Conservation (phyloP, 1,140 invertebrate genomes). For the Liolophura sinensis region DNA sequence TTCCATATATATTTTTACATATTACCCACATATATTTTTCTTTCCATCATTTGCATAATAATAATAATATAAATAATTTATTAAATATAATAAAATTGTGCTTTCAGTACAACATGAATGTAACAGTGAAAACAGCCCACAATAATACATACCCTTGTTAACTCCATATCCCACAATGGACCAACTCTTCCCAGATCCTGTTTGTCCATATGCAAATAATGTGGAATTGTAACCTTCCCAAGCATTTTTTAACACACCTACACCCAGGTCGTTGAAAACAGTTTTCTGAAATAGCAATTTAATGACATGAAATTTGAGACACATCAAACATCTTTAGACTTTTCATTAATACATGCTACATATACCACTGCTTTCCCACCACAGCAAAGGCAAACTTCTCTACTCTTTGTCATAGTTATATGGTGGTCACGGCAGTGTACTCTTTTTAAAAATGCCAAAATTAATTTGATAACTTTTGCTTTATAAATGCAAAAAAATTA, state of each 20-base stretch:
- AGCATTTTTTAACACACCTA: constrained; percentile 65
- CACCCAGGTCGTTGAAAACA: constrained; percentile 66
- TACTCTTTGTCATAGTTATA: no score
- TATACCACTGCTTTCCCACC: no score
- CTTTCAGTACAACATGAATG: background rate
- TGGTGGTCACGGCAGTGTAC: no score
- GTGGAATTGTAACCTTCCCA: constrained; percentile 69
- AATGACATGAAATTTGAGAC: background rate
- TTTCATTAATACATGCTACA: background rate
- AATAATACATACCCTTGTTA: constrained; percentile 62
- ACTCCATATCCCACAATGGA: constrained; percentile 73
- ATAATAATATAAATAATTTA: background rate
- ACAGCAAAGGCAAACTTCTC: no score
- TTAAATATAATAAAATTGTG: constrained; percentile 17
- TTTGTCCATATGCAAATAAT: constrained; percentile 70
- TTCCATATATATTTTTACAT: no score
- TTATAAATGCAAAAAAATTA: no score
- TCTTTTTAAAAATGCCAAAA: no score
- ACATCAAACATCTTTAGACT: background rate
- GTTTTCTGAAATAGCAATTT: constrained; percentile 54
- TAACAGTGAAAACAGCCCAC: background rate
- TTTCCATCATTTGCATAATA: background rate
- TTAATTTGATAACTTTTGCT: no score
- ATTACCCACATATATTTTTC: no score
- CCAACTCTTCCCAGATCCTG: constrained; percentile 68